Conservation (phyloP, 2,888 invertebrate genomes). For the Cremastinae sp. region DNA sequence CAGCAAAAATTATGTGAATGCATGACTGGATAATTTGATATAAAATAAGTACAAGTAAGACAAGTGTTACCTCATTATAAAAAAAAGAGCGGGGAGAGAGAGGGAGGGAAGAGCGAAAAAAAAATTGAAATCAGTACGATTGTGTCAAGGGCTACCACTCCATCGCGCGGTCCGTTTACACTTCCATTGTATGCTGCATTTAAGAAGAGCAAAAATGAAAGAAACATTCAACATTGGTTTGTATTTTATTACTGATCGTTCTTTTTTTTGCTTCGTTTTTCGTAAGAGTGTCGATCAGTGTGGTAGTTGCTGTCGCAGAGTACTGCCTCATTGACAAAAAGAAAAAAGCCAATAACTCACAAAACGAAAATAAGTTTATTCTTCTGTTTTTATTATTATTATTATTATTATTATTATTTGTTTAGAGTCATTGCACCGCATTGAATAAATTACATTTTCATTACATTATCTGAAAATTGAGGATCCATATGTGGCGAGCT, state of each 20-base stretch:
- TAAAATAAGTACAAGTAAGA: conserved; percentile 81
- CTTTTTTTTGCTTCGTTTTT: conserved; percentile 41
- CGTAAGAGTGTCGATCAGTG: conserved; percentile 56
- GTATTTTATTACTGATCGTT: conserved; percentile 15
- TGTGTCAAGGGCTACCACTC: conserved; percentile 74
- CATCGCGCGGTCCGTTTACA: conserved; percentile 68
- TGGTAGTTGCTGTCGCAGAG: conserved; percentile 68
- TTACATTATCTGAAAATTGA: conserved; percentile 71
- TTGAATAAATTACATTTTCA: conserved; percentile 82
- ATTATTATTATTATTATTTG: too few relatives aligned
- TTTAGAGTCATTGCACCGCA: conserved; percentile 81
- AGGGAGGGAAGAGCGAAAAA: conserved; percentile 62
- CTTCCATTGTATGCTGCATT: conserved; percentile 77
- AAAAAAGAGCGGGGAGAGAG: conserved; percentile 31
- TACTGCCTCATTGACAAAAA: conserved; percentile 75
- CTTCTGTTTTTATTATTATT: conserved; percentile 77
- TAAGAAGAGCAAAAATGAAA: conserved; percentile 51
- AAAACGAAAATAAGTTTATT: conserved; percentile 78
- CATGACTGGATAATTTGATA: conserved; percentile 81
- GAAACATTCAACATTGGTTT: conserved; percentile 20
- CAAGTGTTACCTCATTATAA: conserved; percentile 81
- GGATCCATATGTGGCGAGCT: not conserved
- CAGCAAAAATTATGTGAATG: conserved; percentile 79
- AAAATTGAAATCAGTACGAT: conserved; percentile 70
- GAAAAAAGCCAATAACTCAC: conserved; percentile 77